Evolutionary conservation across 2,113 vertebrate species (phyloP), one percentile per base, ranked within the genome.

Genomic region (Rhabdornis inornatus): DNA sequence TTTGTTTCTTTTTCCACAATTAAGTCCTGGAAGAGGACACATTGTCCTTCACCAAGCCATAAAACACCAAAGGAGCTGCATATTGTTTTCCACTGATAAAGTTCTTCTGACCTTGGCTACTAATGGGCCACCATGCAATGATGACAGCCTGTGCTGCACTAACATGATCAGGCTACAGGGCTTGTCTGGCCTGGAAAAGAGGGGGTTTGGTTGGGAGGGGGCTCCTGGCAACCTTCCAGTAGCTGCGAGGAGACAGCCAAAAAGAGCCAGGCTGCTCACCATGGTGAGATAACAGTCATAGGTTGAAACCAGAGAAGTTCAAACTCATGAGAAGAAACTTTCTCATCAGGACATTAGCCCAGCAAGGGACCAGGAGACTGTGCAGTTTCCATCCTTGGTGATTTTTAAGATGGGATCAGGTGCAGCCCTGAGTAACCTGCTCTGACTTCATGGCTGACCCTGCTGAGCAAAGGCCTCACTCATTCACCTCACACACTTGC

Each of bases 81-180:
- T 35, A 27, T 22, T 91, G 17, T 31, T 87, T 87, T 87, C 27
- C 28, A 40, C 11, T 8, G 10, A 20, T 49, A 27, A 10, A 50
- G 28, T 30, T 65, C 23, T 37, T 78, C 71, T 87, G n/a, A 50
- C 21, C 49, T 82, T 65, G 74, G n/a, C 31, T 64, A 14, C 57
- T 52, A 52, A 37, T 1, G 7, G 42, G 23, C 16, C 3, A 2
- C 17, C 9, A 7, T 1, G 3, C 30, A 42, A 4, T 3, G 15
- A 49, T 3, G 15, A 20, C 19, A 69, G 17, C 40, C 40, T 39
- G 33, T 23, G 23, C 50, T 92, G 27, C 49, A 28, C 24, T 70
- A 59, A 44, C 11, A 18, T 9, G 18, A 47, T 17, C 65, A 74
- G 21, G 31, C n/a, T 47, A 30, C 12, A 15, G 14, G 6, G 47